phyloP scores from a whole-genome alignment of 2,797 vertebrate genomes.

The Pogonophryne albipinna region DNA sequence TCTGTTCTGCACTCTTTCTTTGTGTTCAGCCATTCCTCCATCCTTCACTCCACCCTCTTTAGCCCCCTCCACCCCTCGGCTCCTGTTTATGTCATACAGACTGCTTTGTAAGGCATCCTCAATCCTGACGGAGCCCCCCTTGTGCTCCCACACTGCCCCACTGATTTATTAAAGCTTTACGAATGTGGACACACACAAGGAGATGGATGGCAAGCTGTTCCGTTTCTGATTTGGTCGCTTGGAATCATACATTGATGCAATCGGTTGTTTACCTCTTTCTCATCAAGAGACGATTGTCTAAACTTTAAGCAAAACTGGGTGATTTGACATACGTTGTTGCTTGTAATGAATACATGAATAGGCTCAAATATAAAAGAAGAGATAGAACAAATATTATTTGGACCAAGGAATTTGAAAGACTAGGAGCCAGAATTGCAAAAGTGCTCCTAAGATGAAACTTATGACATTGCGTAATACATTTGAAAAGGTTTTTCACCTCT shows the following conservation, averaged over 20 bases:
- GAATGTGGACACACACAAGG: slow-evolving; percentile 52
- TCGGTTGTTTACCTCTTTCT: slow-evolving; percentile 31
- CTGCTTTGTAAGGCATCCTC: slow-evolving; percentile 76
- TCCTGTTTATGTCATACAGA: slow-evolving; percentile 53
- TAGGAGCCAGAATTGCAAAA: not conserved
- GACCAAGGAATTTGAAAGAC: not conserved
- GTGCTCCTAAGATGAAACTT: not conserved
- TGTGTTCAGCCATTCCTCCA: slow-evolving; percentile 66
- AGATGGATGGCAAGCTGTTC: slow-evolving; percentile 51
- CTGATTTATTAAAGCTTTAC: slow-evolving; percentile 75
- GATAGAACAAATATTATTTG: not conserved
- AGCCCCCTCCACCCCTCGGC: slow-evolving; percentile 29
- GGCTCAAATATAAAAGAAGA: not conserved
- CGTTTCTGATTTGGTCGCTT: slow-evolving; percentile 36
- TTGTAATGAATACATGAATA: slow-evolving; percentile 7
- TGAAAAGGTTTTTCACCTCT: not conserved
- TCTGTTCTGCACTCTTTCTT: slow-evolving; percentile 65
- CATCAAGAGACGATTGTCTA: slow-evolving; percentile 19
- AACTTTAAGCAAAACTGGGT: slow-evolving; percentile 6
- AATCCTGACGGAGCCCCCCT: slow-evolving; percentile 28
- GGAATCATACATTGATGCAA: slow-evolving; percentile 21
- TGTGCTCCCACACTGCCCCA: slow-evolving; percentile 21
- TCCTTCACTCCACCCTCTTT: slow-evolving; percentile 51
- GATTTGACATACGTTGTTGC: not conserved
- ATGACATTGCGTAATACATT: not conserved